phyloP scores from a whole-genome alignment of 2,888 invertebrate species.

The Ichneumoninae sp. region DNA sequence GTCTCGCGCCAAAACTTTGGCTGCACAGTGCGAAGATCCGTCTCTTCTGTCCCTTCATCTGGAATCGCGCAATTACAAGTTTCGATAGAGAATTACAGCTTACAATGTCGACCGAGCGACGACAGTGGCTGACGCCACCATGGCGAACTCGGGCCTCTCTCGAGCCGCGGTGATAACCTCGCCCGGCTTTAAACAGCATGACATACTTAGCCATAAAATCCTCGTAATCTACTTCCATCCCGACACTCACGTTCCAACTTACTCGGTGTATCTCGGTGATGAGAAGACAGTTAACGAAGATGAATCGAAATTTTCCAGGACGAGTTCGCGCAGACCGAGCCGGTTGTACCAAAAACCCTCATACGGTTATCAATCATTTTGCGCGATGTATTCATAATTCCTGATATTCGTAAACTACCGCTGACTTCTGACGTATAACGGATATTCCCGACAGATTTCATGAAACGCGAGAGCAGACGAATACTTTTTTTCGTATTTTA shows the following conservation, averaged over 20 bases:
- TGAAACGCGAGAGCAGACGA: not conserved
- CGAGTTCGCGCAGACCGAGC: not conserved
- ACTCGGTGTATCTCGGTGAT: constrained; percentile 31
- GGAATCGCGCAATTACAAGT: constrained; percentile 55
- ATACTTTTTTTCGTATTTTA: not conserved
- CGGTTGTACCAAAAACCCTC: not conserved
- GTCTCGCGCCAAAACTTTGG: constrained; percentile 62
- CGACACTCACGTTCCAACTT: constrained; percentile 28
- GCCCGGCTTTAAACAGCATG: constrained; percentile 41
- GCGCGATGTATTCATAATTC: not conserved
- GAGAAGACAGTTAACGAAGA: constrained; percentile 54
- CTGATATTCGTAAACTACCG: not conserved
- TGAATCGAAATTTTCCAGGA: constrained; percentile 59
- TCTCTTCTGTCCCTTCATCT: not conserved
- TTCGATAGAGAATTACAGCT: constrained; percentile 52
- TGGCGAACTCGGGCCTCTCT: constrained; percentile 11
- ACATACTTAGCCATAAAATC: constrained; percentile 33
- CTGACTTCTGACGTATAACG: not conserved
- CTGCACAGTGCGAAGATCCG: constrained; percentile 57
- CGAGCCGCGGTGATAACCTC: not conserved
- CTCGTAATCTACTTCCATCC: constrained; percentile 51
- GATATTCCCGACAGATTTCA: not conserved
- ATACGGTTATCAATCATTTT: constrained; percentile 37
- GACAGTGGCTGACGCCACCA: constrained; percentile 8
- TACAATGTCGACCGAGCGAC: constrained; percentile 3